Base-by-base conservation (phyloP, 2,113 vertebrate species). In the Mirza zaza region DNA sequence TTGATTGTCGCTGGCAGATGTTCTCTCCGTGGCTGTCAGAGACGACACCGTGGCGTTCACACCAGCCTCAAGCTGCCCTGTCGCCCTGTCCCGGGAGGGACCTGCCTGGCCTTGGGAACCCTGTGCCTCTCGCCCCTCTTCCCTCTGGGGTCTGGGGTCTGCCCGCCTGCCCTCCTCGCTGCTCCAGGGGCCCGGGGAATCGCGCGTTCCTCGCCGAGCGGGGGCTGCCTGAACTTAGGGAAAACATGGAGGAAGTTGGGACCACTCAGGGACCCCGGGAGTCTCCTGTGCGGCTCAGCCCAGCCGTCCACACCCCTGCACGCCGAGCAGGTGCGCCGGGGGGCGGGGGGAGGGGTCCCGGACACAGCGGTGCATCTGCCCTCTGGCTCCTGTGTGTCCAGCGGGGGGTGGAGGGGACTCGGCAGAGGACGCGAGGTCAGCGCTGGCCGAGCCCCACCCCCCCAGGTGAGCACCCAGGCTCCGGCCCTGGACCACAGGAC, bases 301-400 rank as follows among this genome's bases (percentile, higher is more conserved):
- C 3, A 45, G 42, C 50, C 6, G 5, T 81, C 75, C 48, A 3
- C 0, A 36, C 1, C 0, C 12, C 27, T 4, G 10, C 9, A 20
- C 0, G 0, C 13, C 2, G 45, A 57, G 11, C 32, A 15, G 52
- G 17, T 13, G 2, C 0, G 0, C 12, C 65, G 2, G 45, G 2
- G 45, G 45, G 45, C 8, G 45, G 45, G 1, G 39, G 1, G 39
- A 18, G 4, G 10, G 0, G 55, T 59, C 59, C 59, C 1, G 39
- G 34, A 12, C 1, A 0, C 0, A 1, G 36, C 15, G 14, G 4
- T 70, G 8, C 4, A 0, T 17, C 45, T 48, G 32, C 48, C n/a
- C 3, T 15, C 6, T 0, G 25, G 42, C 12, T 15, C 63, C 63
- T 65, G 29, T 2, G 63, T 55, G 52, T 17, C 52, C 52, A 1